Evolutionary conservation across 1,140 invertebrate species (phyloP), one percentile per base, ranked within the genome.

Genomic region (Choristoneura fumiferana): DNA sequence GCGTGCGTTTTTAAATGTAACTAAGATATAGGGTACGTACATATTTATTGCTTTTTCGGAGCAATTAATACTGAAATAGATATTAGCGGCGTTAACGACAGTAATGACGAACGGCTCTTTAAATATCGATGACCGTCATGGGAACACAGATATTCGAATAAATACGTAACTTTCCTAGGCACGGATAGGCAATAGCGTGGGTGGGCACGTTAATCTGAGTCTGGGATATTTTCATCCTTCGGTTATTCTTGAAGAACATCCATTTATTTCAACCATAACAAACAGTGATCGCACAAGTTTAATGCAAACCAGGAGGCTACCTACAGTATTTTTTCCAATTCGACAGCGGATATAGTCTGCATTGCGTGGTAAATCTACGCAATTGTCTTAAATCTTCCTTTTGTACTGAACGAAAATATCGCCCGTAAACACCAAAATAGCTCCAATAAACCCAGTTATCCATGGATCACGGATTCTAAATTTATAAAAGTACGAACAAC

Each of bases 371-470:
- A 29, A 29, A 29, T 3, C 2, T 6, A 29, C 22, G 22, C 22
- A 2, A 29, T 3, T 29, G 22, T 29, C 22, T 29, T 29, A 29
- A 29, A 29, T 29, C 22, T 49, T 49, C 17, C 18, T 49, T 13
- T 33, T 49, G 43, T 29, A 22, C 18, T 49, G 22, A 49, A 29
- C 43, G 12, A 49, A 33, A 49, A 49, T 49, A 49, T 12, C 43
- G 18, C 22, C 18, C 43, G 17, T 80, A 65, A 69, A 79, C 70
- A 79, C 73, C 73, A 49, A 39, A 53, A 58, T 60, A 40, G 53
- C 57, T 33, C 66, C 60, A 62, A 68, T 81, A 83, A 84, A 81
- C 80, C 78, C 71, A 83, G 56, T 75, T 80, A 69, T 69, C 63
- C 63, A 62, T 69, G 68, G 60, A 62, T 61, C 65, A 58, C 71